Evolutionary conservation across 2,888 invertebrate species (phyloP).

Genomic region (Spilosoma lubricipeda): DNA sequence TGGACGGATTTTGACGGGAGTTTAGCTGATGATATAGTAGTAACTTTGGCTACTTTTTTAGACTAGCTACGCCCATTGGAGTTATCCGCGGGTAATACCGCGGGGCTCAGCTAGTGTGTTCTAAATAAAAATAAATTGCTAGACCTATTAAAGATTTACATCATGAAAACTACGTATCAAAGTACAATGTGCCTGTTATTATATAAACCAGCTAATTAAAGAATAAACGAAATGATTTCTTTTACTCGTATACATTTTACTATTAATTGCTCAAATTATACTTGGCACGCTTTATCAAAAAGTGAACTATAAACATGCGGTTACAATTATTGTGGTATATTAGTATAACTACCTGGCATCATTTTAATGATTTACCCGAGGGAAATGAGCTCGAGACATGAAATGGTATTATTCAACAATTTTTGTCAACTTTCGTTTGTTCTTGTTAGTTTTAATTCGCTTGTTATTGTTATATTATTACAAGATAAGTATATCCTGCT

Average conservation of each 20-base stretch:
- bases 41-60: too few species aligned
- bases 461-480: constrained; percentile 24
- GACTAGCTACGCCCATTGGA: too few species aligned
- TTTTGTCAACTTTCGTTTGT: constrained; percentile 67
- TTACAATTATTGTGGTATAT: constrained; percentile 58
- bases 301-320: constrained; percentile 40
- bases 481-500: background rate
- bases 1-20: too few species aligned
- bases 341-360: constrained; percentile 57
- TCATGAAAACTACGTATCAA: constrained; percentile 7
- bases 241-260: constrained; percentile 4
- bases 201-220: constrained; percentile 18
- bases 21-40: too few species aligned
- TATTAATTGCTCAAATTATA: constrained; percentile 30
- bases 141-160: constrained; percentile 8
- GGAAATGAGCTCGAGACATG: constrained; percentile 70
- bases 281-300: constrained; percentile 37
- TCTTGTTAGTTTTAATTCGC: constrained; percentile 43
- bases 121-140: constrained; percentile 8
- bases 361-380: constrained; percentile 62
- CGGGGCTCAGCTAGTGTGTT: background rate
- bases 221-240: constrained; percentile 11
- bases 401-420: constrained; percentile 70
- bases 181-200: constrained; percentile 14
- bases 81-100: too few species aligned